Evolutionary conservation across 2,113 vertebrate genomes (phyloP).

Genomic region (Ailurus styani): DNA sequence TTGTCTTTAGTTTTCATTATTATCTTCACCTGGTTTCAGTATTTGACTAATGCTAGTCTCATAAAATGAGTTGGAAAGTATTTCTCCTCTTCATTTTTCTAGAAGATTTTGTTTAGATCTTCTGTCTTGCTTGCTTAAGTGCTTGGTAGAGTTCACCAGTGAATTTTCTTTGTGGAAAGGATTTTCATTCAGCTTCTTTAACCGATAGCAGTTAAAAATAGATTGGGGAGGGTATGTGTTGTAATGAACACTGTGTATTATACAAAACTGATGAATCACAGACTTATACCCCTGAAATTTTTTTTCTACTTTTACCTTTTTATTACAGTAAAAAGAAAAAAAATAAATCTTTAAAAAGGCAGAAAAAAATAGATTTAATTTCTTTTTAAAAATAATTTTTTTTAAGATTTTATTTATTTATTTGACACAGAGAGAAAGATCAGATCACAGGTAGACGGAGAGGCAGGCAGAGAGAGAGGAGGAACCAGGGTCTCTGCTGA

Average conservation of each 20-base stretch:
- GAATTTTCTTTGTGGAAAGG: neutral
- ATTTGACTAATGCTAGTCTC: neutral
- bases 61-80: neutral
- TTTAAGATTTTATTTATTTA: no score
- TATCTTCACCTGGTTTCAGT: neutral
- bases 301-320: neutral
- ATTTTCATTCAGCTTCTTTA: neutral
- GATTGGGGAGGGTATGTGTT: neutral
- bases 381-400: no score
- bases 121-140: neutral
- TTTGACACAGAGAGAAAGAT: no score
- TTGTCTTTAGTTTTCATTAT: neutral
- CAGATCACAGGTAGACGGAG: no score
- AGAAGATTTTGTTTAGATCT: neutral
- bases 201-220: neutral
- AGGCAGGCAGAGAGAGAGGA: no score
- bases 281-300: neutral
- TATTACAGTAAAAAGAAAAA: neutral
- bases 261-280: neutral
- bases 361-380: neutral
- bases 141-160: neutral
- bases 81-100: neutral
- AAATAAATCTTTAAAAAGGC: neutral
- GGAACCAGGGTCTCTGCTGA: no score
- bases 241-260: neutral